These are phyloP conservation scores for Cryptomyrus ogoouensis DNA, from an alignment of 2,113 vertebrate species.

Conservation along the genomic window DNA sequence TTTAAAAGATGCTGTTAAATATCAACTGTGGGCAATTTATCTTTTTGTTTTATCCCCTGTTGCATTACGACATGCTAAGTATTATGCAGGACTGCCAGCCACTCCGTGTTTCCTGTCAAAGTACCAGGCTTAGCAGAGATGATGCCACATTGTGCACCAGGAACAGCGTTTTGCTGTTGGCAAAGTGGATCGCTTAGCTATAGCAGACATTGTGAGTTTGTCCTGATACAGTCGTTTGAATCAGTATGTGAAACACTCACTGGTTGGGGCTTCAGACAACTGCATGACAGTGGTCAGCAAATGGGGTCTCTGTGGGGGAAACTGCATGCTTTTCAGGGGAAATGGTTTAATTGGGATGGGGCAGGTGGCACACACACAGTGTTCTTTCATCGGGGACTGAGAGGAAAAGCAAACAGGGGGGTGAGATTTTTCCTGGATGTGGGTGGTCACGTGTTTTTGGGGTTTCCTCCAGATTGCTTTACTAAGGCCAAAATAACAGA, in stretches of 20 bases:
- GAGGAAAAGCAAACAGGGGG: neutral
- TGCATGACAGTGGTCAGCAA: neutral
- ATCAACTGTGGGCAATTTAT: slow-evolving; percentile 32
- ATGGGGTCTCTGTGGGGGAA: neutral
- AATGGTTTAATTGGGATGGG: neutral
- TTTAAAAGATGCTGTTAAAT: slow-evolving; percentile 52
- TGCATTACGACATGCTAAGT: neutral
- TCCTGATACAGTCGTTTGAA: neutral
- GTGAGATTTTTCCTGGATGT: neutral
- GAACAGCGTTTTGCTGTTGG: neutral
- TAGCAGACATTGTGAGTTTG: neutral
- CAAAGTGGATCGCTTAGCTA: neutral
- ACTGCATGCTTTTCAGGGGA: neutral
- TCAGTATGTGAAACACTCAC: neutral
- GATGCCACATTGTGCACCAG: neutral
- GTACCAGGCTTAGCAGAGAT: neutral
- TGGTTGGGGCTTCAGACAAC: neutral
- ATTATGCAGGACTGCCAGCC: neutral
- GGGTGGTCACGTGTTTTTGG: neutral
- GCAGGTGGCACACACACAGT: neutral
- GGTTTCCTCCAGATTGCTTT: neutral
- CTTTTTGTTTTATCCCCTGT: slow-evolving; percentile 24
- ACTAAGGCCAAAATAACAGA: neutral
- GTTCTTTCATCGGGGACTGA: neutral
- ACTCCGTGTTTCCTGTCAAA: neutral